Evolutionary conservation across 2,888 invertebrate genomes (phyloP), one percentile per base, ranked within the genome.

Genomic region (Parnassius glacialis): DNA sequence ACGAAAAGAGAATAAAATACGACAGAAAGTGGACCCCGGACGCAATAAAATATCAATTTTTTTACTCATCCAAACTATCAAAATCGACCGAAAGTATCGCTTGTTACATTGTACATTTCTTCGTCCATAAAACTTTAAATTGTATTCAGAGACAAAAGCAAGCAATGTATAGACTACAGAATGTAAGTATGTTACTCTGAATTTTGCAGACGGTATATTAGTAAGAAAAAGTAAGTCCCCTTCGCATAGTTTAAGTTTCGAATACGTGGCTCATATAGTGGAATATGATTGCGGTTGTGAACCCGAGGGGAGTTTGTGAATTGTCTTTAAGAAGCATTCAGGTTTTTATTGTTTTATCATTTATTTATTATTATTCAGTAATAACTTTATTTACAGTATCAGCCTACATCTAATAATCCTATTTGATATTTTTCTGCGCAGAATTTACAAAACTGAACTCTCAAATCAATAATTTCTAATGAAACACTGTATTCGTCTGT

Each of bases 1-100:
- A 76, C 76, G 80, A 76, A 80, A 78, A 80, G 79, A 79, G 83
- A 83, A 89, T 90, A 87, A 88, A 85, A 88, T 89, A 90, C 87
- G 75, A 82, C 83, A 75, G 78, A 83, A 86, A 88, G 85, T 86
- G 86, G 87, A 84, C 83, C 83, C 83, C 73, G 78, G 74, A 76
- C 78, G 88, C 83, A 89, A 90, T 90, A 90, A 89, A 90, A 90
- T 90, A 90, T 87, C 90, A 90, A 89, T 90, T 90, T 78, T 87
- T 84, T 85, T 81, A 80, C 69, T 72, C 74, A 71, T 62, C 65
- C 65, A 61, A 62, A 63, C 65, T 62, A 64, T 55, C 50, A 48
- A 12, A 53, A 43, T n/a, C 7, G 11, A 44, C 10, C 44, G 20
- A 25, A 12, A 9, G 3, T 12, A 51, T 34, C 55, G 25, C 34